These are phyloP conservation scores for Ceratotherium simum DNA, from an alignment of 2,113 vertebrate species.

Conservation along the genomic window DNA sequence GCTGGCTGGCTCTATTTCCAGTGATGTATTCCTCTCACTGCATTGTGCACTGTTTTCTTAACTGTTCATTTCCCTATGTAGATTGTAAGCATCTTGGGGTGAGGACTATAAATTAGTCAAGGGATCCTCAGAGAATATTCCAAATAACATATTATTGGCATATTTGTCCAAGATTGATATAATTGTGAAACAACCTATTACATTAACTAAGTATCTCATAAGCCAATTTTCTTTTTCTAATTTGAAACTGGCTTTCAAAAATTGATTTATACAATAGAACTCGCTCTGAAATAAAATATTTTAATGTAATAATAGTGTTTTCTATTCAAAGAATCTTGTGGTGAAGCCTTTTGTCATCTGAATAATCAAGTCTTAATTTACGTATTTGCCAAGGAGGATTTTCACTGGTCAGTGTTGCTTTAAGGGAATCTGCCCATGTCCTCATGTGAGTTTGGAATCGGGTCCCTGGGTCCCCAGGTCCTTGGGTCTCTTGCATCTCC, in stretches of 20 bases:
- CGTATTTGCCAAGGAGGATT: background rate
- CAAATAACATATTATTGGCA: background rate
- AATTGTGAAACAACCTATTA: background rate
- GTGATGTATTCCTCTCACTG: background rate
- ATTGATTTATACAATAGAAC: background rate
- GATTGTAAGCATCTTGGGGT: too few species aligned
- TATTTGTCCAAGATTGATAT: background rate
- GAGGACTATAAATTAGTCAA: background rate
- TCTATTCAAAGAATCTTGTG: background rate
- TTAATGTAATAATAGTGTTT: background rate
- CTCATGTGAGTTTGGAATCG: background rate
- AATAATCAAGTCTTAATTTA: background rate
- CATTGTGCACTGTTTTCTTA: background rate
- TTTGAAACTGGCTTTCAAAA: background rate
- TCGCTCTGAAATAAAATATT: background rate
- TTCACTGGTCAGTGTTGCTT: background rate
- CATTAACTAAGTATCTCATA: background rate
- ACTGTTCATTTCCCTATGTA: background rate
- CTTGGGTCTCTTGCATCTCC: background rate
- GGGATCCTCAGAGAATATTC: background rate
- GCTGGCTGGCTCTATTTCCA: background rate
- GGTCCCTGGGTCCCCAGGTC: too few species aligned
- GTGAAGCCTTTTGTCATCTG: background rate
- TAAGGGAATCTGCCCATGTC: accelerated
- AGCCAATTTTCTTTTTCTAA: background rate